A percentile compares a stretch with the other conserved stretches of the same genome.
phyloP scores from a whole-genome alignment of 2,113 vertebrate genomes.

The Spilogale gracilis region DNA sequence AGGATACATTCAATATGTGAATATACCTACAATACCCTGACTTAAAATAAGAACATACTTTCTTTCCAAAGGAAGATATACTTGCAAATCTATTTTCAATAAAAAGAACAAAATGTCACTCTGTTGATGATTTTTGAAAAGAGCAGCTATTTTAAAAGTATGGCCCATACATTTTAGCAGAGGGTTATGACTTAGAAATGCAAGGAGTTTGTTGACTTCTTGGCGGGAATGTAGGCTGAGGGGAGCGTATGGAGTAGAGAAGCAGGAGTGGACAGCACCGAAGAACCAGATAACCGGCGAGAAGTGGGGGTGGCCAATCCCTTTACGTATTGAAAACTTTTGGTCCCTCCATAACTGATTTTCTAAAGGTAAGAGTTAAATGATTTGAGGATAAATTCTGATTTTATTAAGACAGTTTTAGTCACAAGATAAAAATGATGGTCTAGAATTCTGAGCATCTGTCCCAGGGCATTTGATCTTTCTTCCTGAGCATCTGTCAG shows the following conservation, averaged over 20 bases:
- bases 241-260: not conserved
- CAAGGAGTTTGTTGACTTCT: not conserved
- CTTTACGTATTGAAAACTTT: not conserved
- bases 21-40: not conserved
- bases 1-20: not conserved
- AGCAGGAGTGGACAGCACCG: too few relatives aligned
- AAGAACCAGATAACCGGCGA: not conserved
- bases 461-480: not conserved
- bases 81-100: not conserved
- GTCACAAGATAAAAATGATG: conserved; percentile 60
- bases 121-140: not conserved
- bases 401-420: conserved; percentile 52
- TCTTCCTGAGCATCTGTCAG: conserved; percentile 69
- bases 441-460: conserved; percentile 26
- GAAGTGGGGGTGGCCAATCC: not conserved
- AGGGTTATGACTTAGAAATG: not conserved
- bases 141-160: not conserved
- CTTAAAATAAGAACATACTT: not conserved
- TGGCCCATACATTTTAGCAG: not conserved
- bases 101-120: not conserved
- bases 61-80: not conserved
- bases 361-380: not conserved
- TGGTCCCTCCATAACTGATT: not conserved
- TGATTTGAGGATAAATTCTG: conserved; percentile 40
- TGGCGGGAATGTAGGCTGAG: not conserved